Base-by-base conservation (phyloP, 2,888 invertebrate genomes). In the Pandemis corylana region DNA sequence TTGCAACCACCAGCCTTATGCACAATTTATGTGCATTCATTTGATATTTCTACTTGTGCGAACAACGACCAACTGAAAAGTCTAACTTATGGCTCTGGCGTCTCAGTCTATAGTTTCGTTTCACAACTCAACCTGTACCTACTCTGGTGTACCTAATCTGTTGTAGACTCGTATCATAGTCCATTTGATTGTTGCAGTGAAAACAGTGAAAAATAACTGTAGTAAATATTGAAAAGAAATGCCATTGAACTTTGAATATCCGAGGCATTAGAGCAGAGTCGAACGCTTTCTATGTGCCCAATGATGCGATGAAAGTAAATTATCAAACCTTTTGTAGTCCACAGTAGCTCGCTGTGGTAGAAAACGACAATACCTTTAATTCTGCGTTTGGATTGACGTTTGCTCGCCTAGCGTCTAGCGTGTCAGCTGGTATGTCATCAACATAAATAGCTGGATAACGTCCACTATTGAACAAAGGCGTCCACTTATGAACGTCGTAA, bases 241-340 rank as follows among this genome's bases (percentile, higher is more conserved):
- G 44, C 62, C 71, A 67, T 46, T 56, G 46, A 76, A 70, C 68
- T 78, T 85, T 81, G 83, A 83, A 79, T 82, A 83, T 79, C 84
- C 83, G 80, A 81, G 75, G 77, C 86, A 82, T 79, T 87, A 83
- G 81, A 86, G 85, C 89, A 85, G 80, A 72, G 72, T 82, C 81
- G 79, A 84, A 84, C 87, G 88, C 89, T 90, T 90, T 90, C 89
- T 89, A 86, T 86, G 78, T 80, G 78, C 81, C 76, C 75, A 80
- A 80, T 75, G 70, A 70, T 66, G 75, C 75, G 70, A 71, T 20
- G 62, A 75, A 67, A 75, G 75, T 46, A 70, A 36, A 36, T 36
- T 36, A 36, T 36, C 69, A 7, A 44, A 73, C 70, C 70, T 70
- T 66, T 74, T 70, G 70, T 70, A 59, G 65, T 70, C 15, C 44